Conservation (phyloP, 2,113 vertebrate genomes). For the human (Homo sapiens) region GRCh38 chr6:128296001-128296500, state of each 20-base stretch:
- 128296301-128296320: not conserved
- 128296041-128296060: not conserved
- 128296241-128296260: not conserved
- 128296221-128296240: not conserved
- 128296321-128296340: not conserved
- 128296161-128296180: not conserved
- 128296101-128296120: rapidly evolving
- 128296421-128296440: too few relatives aligned
- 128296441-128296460: too few relatives aligned
- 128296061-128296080: not conserved
- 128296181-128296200: not conserved
- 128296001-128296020: not conserved
- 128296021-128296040: not conserved
- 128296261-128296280: not conserved
- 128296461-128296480: too few relatives aligned
- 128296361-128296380: too few relatives aligned
- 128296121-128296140: not conserved
- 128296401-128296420: too few relatives aligned
- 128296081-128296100: not conserved
- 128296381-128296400: too few relatives aligned
- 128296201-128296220: too few relatives aligned
- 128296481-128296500: too few relatives aligned
- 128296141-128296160: not conserved
- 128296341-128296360: too few relatives aligned
- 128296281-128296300: not conserved